Evolutionary conservation across 1,140 invertebrate genomes (phyloP), one percentile per base, ranked within the genome.

Genomic region (Oppia nitens): DNA sequence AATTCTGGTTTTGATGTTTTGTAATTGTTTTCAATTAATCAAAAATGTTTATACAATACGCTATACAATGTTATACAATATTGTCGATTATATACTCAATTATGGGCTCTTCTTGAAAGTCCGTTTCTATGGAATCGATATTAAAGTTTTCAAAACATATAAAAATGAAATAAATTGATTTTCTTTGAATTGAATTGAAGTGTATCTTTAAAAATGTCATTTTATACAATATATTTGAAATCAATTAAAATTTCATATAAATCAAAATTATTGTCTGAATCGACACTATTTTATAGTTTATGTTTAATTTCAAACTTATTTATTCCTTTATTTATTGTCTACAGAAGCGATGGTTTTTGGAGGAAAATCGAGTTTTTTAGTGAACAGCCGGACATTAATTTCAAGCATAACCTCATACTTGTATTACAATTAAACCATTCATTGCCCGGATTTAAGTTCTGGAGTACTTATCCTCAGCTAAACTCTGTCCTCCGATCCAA

Each of bases 261-360:
- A 17, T 6, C 32, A 9, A 40, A 40, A 40, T 40, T 40, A 17
- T 40, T 40, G 6, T 40, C 32, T 40, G 32, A 40, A 17, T 40
- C 32, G 17, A 40, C 32, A 40, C 6, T 40, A 40, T 40, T 40
- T 40, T 40, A 40, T 40, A 40, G 32, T 40, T 40, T 40, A 40
- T 40, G 49, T 20, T 9, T 25, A 50, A n/a, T 11, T 21, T 6
- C 49, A 50, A 54, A 54, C 28, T 29, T 54, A 20, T 12, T 54
- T 12, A 23, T 29, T 29, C 53, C 53, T 1, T 54, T 26, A 21
- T 23, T 54, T 4, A 54, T 54, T 4, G 28, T 32, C 40, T 54
- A 54, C 27, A 26, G 32, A 32, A 54, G 23, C 11, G 53, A 54
- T 54, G 53, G 53, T 11, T 29, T 54, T 1, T 54, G 53, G 53